Base-by-base conservation (phyloP, 2,888 invertebrate genomes). In the Volucella bombylans region DNA sequence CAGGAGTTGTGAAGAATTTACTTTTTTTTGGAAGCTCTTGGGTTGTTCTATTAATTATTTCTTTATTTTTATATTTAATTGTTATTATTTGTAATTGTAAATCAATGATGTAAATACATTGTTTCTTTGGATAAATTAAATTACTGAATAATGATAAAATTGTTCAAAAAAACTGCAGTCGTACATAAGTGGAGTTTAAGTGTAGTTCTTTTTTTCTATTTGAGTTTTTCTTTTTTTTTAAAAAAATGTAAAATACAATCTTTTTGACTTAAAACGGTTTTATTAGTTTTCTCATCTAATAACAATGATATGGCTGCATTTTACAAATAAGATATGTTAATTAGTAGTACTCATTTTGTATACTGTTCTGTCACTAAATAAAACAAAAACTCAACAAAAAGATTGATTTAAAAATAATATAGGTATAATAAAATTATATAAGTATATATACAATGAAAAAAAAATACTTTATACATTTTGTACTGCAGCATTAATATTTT, bases 271-370 rank as follows among this genome's bases (percentile, higher is more conserved):
- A 43, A 50, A 47, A 54, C 73, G 50, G 45, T 77, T 83, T 69
- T 47, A 68, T 72, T 23, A 10, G 50, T 68, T 55, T 62, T 72
- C 67, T 80, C 62, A 81, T 85, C 85, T 85, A 85, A 76, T 85
- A 85, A 85, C 85, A 85, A 85, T 85, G 85, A 85, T 85, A 85
- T 85, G 85, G 85, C 85, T 85, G 85, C 80, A 85, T 77, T 85
- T 85, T 71, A 81, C 85, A 85, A 85, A 85, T 68, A 72, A 85
- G 85, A 85, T 85, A 85, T 85, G 85, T 85, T 76, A 85, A 85
- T 23, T 69, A 71, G 67, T 80, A 82, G 71, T 82, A 68, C 69
- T 50, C 23, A 39, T 62, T 80, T 72, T 81, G 71, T 77, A 81
- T 77, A 85, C 76, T 72, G 31, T 71, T 77, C 18, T 79, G 57